phyloP scores from a whole-genome alignment of 2,888 invertebrate species.

The Diarsia dahlii region DNA sequence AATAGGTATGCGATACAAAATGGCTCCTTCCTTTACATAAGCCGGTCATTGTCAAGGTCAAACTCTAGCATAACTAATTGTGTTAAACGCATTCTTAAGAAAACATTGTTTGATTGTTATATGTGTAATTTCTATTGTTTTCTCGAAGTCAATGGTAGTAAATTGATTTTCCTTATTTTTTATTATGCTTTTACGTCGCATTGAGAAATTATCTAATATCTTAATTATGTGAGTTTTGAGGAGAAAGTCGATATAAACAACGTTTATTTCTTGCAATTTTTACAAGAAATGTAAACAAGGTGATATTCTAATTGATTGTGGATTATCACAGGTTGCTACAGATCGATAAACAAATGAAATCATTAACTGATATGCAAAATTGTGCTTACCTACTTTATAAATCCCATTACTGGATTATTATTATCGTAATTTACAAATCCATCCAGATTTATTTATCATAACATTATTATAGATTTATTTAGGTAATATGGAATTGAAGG shows the following conservation, averaged over 20 bases:
- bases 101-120: slow-evolving; percentile 32
- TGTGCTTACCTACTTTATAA: neutral
- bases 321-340: neutral
- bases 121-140: slow-evolving; percentile 49
- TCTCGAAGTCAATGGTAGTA: slow-evolving; percentile 42
- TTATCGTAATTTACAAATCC: neutral
- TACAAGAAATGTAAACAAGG: slow-evolving; percentile 10
- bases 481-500: too few species aligned
- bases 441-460: neutral
- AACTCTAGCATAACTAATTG: slow-evolving; percentile 36
- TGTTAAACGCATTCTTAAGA: slow-evolving; percentile 45
- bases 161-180: slow-evolving; percentile 35
- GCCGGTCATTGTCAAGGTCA: slow-evolving; percentile 74
- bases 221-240: slow-evolving; percentile 15
- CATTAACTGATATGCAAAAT: neutral
- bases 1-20: slow-evolving; percentile 69
- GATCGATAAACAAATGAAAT: slow-evolving; percentile 12
- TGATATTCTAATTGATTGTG: neutral
- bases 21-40: slow-evolving; percentile 60
- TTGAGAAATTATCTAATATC: neutral
- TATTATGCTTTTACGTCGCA: slow-evolving; percentile 5
- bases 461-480: neutral
- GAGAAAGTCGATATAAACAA: slow-evolving; percentile 15
- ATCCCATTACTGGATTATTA: neutral
- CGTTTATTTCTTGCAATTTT: slow-evolving; percentile 5